Evolutionary conservation across 2,113 vertebrate species (phyloP).

Genomic region (Junco hyemalis): DNA sequence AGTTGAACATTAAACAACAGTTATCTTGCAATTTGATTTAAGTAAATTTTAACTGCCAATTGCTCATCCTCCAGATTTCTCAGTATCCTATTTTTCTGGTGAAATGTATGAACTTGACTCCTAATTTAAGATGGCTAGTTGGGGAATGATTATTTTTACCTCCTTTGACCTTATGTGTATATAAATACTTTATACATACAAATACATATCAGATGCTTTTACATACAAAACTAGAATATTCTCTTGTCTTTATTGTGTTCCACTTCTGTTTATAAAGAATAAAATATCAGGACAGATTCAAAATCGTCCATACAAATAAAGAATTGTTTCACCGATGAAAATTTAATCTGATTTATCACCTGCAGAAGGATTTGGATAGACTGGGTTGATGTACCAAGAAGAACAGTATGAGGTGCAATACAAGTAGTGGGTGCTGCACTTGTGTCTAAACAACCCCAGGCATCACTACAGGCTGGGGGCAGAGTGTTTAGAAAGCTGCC

Average conservation of each 20-base stretch:
- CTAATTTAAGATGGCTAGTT: background rate
- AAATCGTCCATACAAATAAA: background rate
- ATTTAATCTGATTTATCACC: background rate
- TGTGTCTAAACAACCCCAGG: background rate
- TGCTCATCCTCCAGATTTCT: background rate
- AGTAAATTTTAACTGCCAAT: background rate
- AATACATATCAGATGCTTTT: background rate
- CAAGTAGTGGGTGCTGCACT: background rate
- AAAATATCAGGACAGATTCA: background rate
- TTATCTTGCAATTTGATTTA: background rate
- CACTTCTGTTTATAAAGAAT: background rate
- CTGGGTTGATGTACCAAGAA: accelerated
- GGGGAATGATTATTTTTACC: background rate
- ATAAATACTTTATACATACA: background rate
- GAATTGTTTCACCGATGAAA: background rate
- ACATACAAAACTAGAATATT: background rate
- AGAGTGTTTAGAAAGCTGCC: background rate
- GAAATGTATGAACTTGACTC: background rate
- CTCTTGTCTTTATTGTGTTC: background rate
- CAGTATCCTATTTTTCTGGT: background rate
- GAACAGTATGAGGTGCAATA: background rate
- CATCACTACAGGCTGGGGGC: background rate
- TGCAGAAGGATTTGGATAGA: background rate
- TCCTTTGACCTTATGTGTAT: background rate
- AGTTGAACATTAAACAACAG: background rate